Conservation (phyloP, 2,888 invertebrate species). For the Entomobrya multifasciata region DNA sequence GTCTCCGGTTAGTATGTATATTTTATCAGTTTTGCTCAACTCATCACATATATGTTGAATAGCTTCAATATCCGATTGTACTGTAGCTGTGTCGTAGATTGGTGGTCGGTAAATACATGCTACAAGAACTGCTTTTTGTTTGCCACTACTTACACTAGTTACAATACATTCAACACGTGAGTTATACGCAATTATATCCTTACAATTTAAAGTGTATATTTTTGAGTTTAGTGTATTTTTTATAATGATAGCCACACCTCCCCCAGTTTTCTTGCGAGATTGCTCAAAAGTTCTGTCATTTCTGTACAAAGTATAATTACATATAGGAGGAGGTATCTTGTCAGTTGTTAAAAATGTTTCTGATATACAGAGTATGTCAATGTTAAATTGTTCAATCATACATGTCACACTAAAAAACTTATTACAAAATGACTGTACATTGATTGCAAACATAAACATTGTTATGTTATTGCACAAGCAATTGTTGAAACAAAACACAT, state of each 20-base stretch:
- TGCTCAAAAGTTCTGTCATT: neutral
- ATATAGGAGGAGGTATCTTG: neutral
- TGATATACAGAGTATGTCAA: neutral
- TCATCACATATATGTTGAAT: slow-evolving; percentile 12
- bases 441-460: no score
- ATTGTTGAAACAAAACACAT: no score
- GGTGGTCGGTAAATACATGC: slow-evolving; percentile 37
- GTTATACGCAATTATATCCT: neutral
- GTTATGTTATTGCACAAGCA: no score
- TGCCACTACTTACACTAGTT: neutral
- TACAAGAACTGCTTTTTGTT: neutral
- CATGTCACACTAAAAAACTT: neutral
- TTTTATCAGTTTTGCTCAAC: neutral
- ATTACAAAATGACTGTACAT: slow-evolving; percentile 18
- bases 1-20: neutral
- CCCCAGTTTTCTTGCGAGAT: neutral
- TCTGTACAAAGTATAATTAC: neutral
- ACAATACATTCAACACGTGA: neutral
- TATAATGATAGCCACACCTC: slow-evolving; percentile 24
- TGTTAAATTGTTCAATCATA: neutral
- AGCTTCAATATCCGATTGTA: slow-evolving; percentile 6
- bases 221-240: neutral
- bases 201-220: neutral
- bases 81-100: neutral
- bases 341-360: neutral